Evolutionary conservation across 2,113 vertebrate genomes (phyloP), one percentile per base, ranked within the genome.

Genomic region (Nothocercus julius): DNA sequence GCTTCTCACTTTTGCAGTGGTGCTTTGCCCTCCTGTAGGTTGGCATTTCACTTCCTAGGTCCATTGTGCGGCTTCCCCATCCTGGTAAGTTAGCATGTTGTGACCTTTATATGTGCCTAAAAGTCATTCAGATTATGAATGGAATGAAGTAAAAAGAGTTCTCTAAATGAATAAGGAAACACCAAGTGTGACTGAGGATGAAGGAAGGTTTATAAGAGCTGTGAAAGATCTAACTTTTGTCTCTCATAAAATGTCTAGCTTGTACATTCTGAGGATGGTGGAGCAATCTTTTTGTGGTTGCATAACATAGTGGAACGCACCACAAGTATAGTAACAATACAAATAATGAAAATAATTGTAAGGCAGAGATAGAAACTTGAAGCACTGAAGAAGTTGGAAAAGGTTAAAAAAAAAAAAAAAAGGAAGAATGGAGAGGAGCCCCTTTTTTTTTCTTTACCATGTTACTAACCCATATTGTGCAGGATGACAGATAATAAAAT

Each of bases 101-200:
- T 92, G 86, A 79, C 84, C 79, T 92, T 94, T 92, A 53, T 87
- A 53, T 59, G 69, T 77, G 44, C 49, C 59, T 59, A 79, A 73
- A 92, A 92, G 87, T 91, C 47, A 69, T 44, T 66, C 73, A 68
- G 70, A 91, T 68, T 40, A 67, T 86, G 18, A 6, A 76, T 93
- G 62, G 62, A 80, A 76, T 82, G 8, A 92, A 92, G 85, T 61
- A 64, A 78, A 85, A 80, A 36, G 61, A 56, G 25, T 64, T n/a
- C 16, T 58, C 82, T 63, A 84, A 87, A 87, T 53, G 5, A 85
- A 87, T 73, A 80, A 69, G 44, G 70, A n/a, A 82, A 25, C 44
- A 78, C 25, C 77, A 20, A 79, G 36, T 82, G 78, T 85, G 79
- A 87, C 0, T 0, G 75, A 84, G 38, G 34, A 75, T 89, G 90